Conservation (phyloP, 1,140 invertebrate genomes). For the Eupeodes corollae region DNA sequence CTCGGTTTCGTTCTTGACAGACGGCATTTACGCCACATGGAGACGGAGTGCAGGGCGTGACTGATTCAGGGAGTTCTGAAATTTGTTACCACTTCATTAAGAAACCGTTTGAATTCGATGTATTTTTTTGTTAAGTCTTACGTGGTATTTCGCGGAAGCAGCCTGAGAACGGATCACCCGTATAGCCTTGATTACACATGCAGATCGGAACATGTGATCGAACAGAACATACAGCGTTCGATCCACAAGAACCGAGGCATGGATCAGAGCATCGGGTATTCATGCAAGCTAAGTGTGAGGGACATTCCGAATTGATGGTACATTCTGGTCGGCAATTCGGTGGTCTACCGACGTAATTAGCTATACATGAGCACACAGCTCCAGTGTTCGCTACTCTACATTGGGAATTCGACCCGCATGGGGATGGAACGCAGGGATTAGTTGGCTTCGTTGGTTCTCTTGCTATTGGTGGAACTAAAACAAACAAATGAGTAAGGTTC, state of each 20-base stretch:
- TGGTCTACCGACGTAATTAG: constrained; percentile 55
- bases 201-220: constrained; percentile 59
- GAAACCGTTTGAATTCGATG: background rate
- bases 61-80: constrained; percentile 38
- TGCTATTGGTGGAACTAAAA: constrained; percentile 17
- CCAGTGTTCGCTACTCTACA: constrained; percentile 47
- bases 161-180: constrained; percentile 60
- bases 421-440: constrained; percentile 50
- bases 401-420: constrained; percentile 54
- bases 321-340: constrained; percentile 64
- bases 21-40: constrained; percentile 73
- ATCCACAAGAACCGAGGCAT: constrained; percentile 60
- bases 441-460: constrained; percentile 2
- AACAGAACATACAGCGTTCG: constrained; percentile 54
- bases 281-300: constrained; percentile 53
- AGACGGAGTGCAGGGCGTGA: constrained; percentile 47
- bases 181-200: constrained; percentile 53
- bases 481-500: constrained; percentile 3
- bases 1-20: constrained; percentile 61
- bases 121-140: constrained; percentile 28
- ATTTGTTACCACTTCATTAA: background rate
- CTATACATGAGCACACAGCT: constrained; percentile 53
- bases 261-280: constrained; percentile 57
- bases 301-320: constrained; percentile 55
- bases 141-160: constrained; percentile 45